phyloP scores from a whole-genome alignment of 2,797 vertebrate species.

The Gadopsis marmoratus region DNA sequence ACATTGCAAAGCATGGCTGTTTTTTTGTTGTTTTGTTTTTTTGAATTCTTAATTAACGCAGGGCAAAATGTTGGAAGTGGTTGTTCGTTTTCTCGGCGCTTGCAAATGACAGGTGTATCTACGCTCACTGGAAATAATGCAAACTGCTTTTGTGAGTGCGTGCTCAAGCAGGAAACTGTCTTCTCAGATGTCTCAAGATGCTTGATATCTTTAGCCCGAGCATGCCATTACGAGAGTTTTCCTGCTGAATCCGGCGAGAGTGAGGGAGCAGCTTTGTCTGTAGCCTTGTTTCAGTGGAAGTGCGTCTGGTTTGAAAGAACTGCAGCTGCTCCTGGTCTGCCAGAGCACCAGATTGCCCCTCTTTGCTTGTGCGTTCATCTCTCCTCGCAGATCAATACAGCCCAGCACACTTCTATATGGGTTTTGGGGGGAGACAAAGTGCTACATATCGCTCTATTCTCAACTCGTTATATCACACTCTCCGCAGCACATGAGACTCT shows the following conservation, averaged over 20 bases:
- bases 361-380: conserved; percentile 72
- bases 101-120: conserved; percentile 34
- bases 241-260: conserved; percentile 28
- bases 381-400: conserved; percentile 81
- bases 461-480: conserved; percentile 57
- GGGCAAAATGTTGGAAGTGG: background rate
- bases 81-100: background rate
- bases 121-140: conserved; percentile 26
- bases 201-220: conserved; percentile 36
- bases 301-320: conserved; percentile 77
- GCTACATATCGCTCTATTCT: conserved; percentile 60
- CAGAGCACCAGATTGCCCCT: conserved; percentile 68
- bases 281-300: conserved; percentile 61
- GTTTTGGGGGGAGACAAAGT: conserved; percentile 55
- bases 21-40: too few species aligned
- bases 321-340: conserved; percentile 80
- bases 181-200: conserved; percentile 52
- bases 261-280: conserved; percentile 52
- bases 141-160: conserved; percentile 30
- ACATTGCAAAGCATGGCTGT: background rate
- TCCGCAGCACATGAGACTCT: conserved; percentile 29
- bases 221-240: conserved; percentile 53
- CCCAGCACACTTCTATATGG: conserved; percentile 61
- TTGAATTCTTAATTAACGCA: background rate
- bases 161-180: conserved; percentile 21